phyloP scores from a whole-genome alignment of 2,797 vertebrate genomes.

The Odontamblyopus rebecca region DNA sequence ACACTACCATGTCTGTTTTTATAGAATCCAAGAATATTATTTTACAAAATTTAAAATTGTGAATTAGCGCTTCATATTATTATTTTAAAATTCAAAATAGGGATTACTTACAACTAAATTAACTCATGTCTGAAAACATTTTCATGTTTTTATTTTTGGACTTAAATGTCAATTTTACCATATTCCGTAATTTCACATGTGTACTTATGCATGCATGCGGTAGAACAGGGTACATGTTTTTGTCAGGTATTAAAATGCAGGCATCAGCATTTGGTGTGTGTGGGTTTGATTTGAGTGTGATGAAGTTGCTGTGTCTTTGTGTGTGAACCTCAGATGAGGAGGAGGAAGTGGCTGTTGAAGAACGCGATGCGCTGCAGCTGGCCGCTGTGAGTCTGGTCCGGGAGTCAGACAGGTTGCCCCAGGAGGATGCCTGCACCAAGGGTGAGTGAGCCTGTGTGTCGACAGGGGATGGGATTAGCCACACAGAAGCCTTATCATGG shows the following conservation, averaged over 20 bases:
- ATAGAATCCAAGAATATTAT: background rate
- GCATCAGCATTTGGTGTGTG: background rate
- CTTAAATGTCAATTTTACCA: constrained; percentile 3
- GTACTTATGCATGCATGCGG: background rate
- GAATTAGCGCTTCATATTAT: background rate
- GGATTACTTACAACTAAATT: constrained; percentile 13
- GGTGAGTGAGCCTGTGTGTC: constrained; percentile 60
- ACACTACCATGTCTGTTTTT: constrained; percentile 53
- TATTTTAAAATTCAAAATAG: background rate
- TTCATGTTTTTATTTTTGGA: constrained; percentile 4
- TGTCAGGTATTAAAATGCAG: constrained; percentile 1
- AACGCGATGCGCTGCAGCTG: constrained; percentile 63
- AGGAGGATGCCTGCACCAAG: constrained; percentile 64
- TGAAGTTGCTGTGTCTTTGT: constrained; percentile 13
- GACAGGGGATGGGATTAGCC: constrained; percentile 44
- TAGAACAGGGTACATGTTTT: constrained; percentile 2
- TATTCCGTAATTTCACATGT: background rate
- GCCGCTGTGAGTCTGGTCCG: constrained; percentile 72
- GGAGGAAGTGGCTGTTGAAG: constrained; percentile 62
- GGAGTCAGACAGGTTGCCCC: constrained; percentile 55
- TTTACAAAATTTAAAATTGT: background rate
- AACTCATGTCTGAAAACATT: background rate
- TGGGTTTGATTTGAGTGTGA: constrained; percentile 12
- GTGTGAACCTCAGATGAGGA: constrained; percentile 60
- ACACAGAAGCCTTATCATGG: constrained; percentile 28